phyloP scores from a whole-genome alignment of 23 tunicate species.

The Oikopleura vanhoeffeni region DNA sequence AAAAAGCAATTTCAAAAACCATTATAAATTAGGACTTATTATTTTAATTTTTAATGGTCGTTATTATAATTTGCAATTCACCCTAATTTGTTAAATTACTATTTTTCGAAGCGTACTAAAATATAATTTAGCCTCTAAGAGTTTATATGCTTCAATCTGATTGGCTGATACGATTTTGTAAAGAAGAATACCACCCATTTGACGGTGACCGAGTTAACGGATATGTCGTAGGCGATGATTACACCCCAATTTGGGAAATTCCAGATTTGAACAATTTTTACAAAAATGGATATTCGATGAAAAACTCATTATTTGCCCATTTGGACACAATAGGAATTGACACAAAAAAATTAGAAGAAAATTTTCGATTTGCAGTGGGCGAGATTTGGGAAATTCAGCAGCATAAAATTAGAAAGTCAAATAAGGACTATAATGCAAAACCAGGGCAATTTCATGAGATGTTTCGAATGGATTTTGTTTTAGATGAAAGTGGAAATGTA shows the following conservation, averaged over 20 bases:
- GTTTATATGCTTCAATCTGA: constrained; percentile 53
- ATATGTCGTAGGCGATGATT: constrained; percentile 89
- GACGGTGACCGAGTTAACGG: constrained; percentile 39
- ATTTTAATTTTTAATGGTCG: no score
- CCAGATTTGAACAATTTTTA: background rate
- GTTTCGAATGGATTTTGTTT: constrained; percentile 80
- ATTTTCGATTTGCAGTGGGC: background rate
- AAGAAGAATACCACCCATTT: constrained; percentile 49
- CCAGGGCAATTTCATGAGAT: constrained; percentile 43
- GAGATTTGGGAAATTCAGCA: background rate
- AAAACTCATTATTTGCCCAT: background rate
- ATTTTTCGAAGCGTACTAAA: no score
- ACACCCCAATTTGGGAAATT: constrained; percentile 82
- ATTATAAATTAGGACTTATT: no score
- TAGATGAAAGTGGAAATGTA: constrained; percentile 37
- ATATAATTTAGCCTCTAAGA: constrained; percentile 42
- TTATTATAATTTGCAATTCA: no score
- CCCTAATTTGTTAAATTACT: no score
- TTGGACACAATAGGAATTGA: background rate
- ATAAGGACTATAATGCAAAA: background rate
- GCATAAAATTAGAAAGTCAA: background rate
- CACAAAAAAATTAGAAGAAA: background rate
- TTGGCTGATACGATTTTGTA: constrained; percentile 67
- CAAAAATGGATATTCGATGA: background rate
- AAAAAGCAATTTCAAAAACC: no score